Evolutionary conservation across 2,113 vertebrate species (phyloP), one percentile per base, ranked within the genome.

Genomic region (Otocyon megalotis): DNA sequence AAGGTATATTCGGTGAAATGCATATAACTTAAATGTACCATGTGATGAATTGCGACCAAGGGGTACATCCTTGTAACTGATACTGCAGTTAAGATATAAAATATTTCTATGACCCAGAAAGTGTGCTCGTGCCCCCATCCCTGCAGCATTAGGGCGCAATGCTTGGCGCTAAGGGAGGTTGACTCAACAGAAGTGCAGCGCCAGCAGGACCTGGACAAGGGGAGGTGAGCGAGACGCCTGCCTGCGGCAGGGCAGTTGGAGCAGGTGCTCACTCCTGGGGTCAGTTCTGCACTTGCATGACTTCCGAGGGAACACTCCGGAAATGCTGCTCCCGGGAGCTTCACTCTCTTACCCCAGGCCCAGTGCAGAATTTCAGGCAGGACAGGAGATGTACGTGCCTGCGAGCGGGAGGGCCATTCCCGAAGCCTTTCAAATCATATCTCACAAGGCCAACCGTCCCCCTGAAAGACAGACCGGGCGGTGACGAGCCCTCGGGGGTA

Each of bases 381-480:
- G 12, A 30, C 8, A 6, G 53, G 30, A 37, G 20, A 8, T 4
- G 11, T 9, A 58, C 0, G 30, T 11, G 12, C 24, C 53, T 83
- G 67, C 80, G 24, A 43, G 9, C 19, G 17, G n/a, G 63, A 48
- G n/a, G 76, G 6, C 14, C 54, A 3, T 17, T n/a, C 19, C 26
- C 4, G 16, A 22, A 83, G 19, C 1, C 87, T 91, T 85, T 48
- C 77, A 8, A 5, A 15, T 82, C 87, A 16, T 28, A 0, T 13
- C 4, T 8, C n/a, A 12, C 12, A 6, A 10, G 62, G 60, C 35
- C 26, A 5, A 8, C 3, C 0, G 0, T 32, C 22, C 22, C 43
- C 58, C 54, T 20, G 17, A n/a, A 90, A 77, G 53, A 53, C 35
- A 71, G 24, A 9, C 17, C 11, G 11, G 69, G 11, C 19, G 20